Percentiles rank a stretch among this genome's conserved stretches.
These are phyloP conservation scores for Sialia sialis DNA, from an alignment of 2,113 vertebrate genomes.

Conservation along the genomic window DNA sequence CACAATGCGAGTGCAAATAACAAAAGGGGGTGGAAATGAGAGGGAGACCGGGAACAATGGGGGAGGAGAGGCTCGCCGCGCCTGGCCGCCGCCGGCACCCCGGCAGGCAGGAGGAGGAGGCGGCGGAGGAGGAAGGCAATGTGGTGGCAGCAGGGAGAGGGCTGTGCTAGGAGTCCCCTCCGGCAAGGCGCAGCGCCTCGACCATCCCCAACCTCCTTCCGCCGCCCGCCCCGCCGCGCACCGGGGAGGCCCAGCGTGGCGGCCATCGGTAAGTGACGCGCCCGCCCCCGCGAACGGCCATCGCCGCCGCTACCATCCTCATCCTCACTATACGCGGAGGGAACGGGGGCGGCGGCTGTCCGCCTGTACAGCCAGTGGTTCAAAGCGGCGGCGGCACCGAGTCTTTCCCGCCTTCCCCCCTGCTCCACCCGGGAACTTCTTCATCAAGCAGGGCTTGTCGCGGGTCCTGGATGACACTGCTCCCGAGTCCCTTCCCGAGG, in stretches of 20 bases:
- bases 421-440: conserved; percentile 11
- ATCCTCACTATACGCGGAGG: neutral
- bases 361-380: neutral
- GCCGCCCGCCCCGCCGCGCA: neutral
- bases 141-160: neutral
- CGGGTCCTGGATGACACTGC: neutral
- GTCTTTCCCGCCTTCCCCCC: neutral
- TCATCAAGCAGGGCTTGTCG: neutral
- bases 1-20: conserved; percentile 77
- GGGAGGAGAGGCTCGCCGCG: conserved; percentile 57
- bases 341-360: neutral
- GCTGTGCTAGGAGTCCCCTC: neutral
- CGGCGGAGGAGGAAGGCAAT: neutral
- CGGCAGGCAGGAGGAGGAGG: neutral
- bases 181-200: neutral
- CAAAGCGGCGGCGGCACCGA: neutral
- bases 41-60: conserved; percentile 70
- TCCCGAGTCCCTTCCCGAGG: neutral
- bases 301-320: neutral
- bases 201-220: neutral
- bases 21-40: conserved; percentile 50
- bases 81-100: conserved; percentile 57
- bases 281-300: neutral
- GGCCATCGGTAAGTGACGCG: conserved; percentile 9
- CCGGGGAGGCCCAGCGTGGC: neutral